Evolutionary conservation across 1,140 invertebrate genomes (phyloP), one percentile per base, ranked within the genome.

Genomic region (Drosophila arizonae): DNA sequence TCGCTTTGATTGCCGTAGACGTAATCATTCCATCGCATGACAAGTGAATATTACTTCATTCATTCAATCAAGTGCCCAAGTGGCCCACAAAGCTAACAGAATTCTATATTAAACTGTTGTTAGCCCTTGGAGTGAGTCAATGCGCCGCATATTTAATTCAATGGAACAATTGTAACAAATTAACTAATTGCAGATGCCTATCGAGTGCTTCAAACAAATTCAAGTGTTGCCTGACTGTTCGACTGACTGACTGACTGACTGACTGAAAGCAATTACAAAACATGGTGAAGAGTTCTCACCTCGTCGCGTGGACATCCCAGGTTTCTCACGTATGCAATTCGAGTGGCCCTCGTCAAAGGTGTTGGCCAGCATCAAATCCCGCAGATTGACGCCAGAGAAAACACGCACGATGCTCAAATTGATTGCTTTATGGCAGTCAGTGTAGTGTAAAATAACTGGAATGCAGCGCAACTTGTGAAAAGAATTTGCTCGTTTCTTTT

Each of bases 11-110:
- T 63, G 63, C 54, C 61, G 10, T 39, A 41, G 61, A 26, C 66
- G 66, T 87, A 87, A 87, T 87, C 84, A 70, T 72, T 74, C 56
- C 51, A 87, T 87, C 84, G 84, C 84, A 87, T 87, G 84, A 72
- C 84, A 80, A 89, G 55, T 77, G 73, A 67, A 72, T 77, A 88
- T 84, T 77, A 88, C 46, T 24, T 24, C 21, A 24, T 70, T 70
- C 67, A 77, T 79, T 84, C 69, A 84, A 77, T 87, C 72, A 77
- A 79, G 72, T 71, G 76, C 61, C 67, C 61, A 81, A 78, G 76
- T 78, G 66, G 61, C 64, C 61, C 69, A 66, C 58, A 67, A 45
- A 67, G 61, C 33, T 61, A 80, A 74, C 62, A 74, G 52, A 77
- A 80, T 71, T 66, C 66, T 24, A 46, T 46, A 26, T 21, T 26